These are phyloP conservation scores for Miltochrista miniata DNA, from an alignment of 2,888 invertebrate genomes.

Conservation along the genomic window DNA sequence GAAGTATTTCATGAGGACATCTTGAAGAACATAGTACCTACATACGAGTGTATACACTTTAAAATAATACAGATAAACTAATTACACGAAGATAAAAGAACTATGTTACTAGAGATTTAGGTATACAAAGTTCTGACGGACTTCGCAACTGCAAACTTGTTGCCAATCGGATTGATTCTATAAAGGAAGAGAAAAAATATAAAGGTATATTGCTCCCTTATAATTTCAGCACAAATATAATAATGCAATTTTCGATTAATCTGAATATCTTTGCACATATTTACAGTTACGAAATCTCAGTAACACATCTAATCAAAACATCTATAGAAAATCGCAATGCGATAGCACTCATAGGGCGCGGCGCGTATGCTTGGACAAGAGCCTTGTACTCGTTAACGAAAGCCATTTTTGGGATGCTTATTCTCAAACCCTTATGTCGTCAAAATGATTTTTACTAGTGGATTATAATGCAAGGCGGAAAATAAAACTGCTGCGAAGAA, in stretches of 20 bases:
- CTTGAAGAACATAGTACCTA: slow-evolving; percentile 21
- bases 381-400: too few species aligned
- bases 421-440: too few species aligned
- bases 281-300: slow-evolving; percentile 2
- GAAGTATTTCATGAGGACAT: slow-evolving; percentile 45
- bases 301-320: slow-evolving; percentile 25
- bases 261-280: background rate
- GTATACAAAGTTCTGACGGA: slow-evolving; percentile 14
- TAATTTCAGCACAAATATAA: too few species aligned
- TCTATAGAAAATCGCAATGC: slow-evolving; percentile 21
- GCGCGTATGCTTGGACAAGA: too few species aligned
- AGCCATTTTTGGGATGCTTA: too few species aligned
- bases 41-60: background rate
- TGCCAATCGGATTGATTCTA: background rate
- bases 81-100: slow-evolving; percentile 17
- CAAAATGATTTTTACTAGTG: too few species aligned
- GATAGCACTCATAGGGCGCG: slow-evolving; percentile 32
- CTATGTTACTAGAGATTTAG: slow-evolving; percentile 4
- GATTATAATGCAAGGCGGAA: too few species aligned
- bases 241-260: too few species aligned
- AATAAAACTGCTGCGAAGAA: too few species aligned
- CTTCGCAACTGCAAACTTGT: slow-evolving; percentile 16
- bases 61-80: slow-evolving; percentile 33
- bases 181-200: too few species aligned
- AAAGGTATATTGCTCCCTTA: too few species aligned